These are phyloP conservation scores for Ashinkailepas kermadecensis DNA, from an alignment of 2,888 invertebrate species.

Conservation along the genomic window DNA sequence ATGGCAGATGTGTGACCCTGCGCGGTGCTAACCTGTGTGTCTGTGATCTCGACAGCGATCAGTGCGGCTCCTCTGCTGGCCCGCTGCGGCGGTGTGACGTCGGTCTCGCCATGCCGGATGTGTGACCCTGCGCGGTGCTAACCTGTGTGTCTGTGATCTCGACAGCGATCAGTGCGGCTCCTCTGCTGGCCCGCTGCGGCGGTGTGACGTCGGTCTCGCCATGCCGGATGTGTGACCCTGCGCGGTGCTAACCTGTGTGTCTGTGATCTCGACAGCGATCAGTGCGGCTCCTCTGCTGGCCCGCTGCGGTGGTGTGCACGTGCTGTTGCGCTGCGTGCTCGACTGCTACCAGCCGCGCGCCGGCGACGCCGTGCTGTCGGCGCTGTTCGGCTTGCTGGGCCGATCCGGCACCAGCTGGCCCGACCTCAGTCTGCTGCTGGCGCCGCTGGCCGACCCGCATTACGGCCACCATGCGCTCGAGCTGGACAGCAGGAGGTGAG, in stretches of 20 bases:
- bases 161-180: background rate
- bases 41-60: background rate
- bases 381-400: constrained; percentile 74
- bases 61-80: background rate
- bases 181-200: constrained; percentile 50
- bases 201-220: too few relatives aligned
- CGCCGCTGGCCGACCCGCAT: constrained; percentile 90
- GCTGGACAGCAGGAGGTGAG: constrained; percentile 32
- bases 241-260: too few relatives aligned
- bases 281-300: background rate
- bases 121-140: too few relatives aligned
- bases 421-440: constrained; percentile 77
- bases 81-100: constrained; percentile 70
- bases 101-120: too few relatives aligned
- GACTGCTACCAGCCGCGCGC: constrained; percentile 81
- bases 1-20: too few relatives aligned
- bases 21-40: too few relatives aligned
- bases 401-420: constrained; percentile 70
- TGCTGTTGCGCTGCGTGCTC: constrained; percentile 68
- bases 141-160: too few relatives aligned
- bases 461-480: constrained; percentile 45
- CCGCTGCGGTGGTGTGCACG: constrained; percentile 69
- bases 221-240: too few relatives aligned
- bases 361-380: constrained; percentile 82
- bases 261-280: background rate